phyloP scores from a whole-genome alignment of 2,888 invertebrate genomes.

The Archips crataeganus region DNA sequence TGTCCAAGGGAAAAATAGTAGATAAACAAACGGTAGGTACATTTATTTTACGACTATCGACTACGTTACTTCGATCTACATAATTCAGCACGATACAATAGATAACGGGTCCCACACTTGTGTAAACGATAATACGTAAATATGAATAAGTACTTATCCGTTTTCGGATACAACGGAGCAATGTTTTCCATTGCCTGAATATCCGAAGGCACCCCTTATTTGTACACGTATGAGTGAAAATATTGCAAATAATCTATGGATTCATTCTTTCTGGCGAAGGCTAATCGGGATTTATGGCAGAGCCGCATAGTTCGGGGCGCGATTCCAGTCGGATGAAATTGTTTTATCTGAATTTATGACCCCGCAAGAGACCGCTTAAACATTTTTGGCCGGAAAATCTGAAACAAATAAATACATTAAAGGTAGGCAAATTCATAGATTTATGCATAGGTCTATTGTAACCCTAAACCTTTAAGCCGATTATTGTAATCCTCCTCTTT shows the following conservation, averaged over 20 bases:
- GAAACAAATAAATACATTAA: constrained; percentile 59
- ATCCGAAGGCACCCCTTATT: constrained; percentile 44
- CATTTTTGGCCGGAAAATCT: constrained; percentile 65
- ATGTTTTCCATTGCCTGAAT: constrained; percentile 24
- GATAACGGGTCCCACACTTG: constrained; percentile 15
- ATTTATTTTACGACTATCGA: constrained; percentile 3
- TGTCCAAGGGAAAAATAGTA: not conserved
- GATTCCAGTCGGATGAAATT: constrained; percentile 75
- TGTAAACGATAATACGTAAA: constrained; percentile 19
- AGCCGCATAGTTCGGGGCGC: constrained; percentile 73
- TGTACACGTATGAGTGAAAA: constrained; percentile 56
- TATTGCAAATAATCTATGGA: constrained; percentile 66
- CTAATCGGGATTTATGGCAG: constrained; percentile 77
- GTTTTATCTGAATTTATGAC: constrained; percentile 80
- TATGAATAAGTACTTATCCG: constrained; percentile 10
- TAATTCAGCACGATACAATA: constrained; percentile 5
- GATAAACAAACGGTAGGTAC: not conserved
- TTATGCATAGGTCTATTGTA: constrained; percentile 30
- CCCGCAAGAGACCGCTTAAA: constrained; percentile 69
- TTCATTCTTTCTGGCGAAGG: constrained; percentile 68
- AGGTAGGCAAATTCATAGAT: constrained; percentile 40
- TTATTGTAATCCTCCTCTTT: constrained; percentile 18
- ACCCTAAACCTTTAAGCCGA: constrained; percentile 16
- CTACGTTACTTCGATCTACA: not conserved
- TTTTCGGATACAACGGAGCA: constrained; percentile 25